phyloP scores from a whole-genome alignment of 92 coral and sea anemone species.

The Micromussa lordhowensis region DNA sequence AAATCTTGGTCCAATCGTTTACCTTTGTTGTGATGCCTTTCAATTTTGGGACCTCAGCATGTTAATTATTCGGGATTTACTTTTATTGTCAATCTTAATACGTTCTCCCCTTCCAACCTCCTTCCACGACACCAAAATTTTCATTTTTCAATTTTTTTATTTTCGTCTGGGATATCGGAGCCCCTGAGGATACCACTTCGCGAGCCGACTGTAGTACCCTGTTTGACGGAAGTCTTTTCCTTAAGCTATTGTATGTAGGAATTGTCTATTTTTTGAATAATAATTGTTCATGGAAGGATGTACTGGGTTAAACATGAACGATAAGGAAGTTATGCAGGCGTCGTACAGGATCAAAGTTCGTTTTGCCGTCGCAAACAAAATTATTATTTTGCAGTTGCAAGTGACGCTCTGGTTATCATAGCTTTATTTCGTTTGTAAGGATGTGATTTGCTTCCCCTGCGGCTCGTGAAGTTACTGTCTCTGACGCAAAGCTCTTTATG shows the following conservation, averaged over 20 bases:
- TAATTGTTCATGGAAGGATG: not conserved
- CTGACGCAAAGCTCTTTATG: not conserved
- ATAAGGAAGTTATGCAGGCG: not conserved
- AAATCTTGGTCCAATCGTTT: not conserved
- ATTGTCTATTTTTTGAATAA: not conserved
- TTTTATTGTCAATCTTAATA: not conserved
- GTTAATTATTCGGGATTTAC: not conserved
- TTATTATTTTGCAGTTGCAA: not conserved
- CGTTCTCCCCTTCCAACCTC: not conserved
- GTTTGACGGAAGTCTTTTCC: not conserved
- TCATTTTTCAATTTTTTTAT: no score
- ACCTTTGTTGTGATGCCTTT: not conserved
- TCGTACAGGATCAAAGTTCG: not conserved
- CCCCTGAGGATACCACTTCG: not conserved
- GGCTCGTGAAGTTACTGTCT: not conserved
- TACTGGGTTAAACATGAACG: not conserved
- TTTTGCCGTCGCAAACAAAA: not conserved
- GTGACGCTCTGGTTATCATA: not conserved
- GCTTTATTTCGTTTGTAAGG: not conserved
- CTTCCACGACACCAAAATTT: not conserved
- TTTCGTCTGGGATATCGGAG: not conserved
- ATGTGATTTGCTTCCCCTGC: not conserved
- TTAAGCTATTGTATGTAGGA: not conserved
- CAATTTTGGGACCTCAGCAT: not conserved
- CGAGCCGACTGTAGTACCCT: not conserved